Evolutionary conservation across 1,140 invertebrate species (phyloP).

Genomic region (Aphaenogaster rudis): DNA sequence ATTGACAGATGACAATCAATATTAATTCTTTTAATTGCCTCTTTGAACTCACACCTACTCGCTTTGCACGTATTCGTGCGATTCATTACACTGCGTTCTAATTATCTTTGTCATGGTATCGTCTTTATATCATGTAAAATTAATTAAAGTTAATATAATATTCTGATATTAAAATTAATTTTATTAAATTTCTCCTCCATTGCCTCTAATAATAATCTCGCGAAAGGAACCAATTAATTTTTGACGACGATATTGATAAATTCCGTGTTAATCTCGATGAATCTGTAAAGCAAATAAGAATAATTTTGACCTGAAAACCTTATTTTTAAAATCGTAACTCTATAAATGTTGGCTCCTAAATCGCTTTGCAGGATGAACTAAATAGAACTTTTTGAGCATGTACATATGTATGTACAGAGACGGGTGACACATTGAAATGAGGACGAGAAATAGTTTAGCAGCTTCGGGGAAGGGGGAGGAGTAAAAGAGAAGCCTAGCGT

Average conservation of each 20-base stretch:
- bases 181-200: not conserved
- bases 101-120: not conserved
- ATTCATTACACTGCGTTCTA: not conserved
- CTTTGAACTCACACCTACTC: not conserved
- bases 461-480: not conserved
- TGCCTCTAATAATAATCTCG: not conserved
- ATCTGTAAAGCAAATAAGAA: not conserved
- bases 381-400: constrained; percentile 19
- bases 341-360: constrained; percentile 8
- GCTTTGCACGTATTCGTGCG: not conserved
- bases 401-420: not conserved
- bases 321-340: not conserved
- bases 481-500: constrained; percentile 43
- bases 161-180: constrained; percentile 13
- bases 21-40: constrained; percentile 5
- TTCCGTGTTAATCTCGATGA: not conserved
- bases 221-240: not conserved
- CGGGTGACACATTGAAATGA: constrained; percentile 16
- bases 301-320: constrained; percentile 12
- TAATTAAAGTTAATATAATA: constrained; percentile 22
- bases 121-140: constrained; percentile 15
- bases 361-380: not conserved
- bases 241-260: not conserved
- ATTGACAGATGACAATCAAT: not conserved
- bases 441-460: constrained; percentile 58